phyloP scores from a whole-genome alignment of 2,888 invertebrate species.

The Eulithis testata region DNA sequence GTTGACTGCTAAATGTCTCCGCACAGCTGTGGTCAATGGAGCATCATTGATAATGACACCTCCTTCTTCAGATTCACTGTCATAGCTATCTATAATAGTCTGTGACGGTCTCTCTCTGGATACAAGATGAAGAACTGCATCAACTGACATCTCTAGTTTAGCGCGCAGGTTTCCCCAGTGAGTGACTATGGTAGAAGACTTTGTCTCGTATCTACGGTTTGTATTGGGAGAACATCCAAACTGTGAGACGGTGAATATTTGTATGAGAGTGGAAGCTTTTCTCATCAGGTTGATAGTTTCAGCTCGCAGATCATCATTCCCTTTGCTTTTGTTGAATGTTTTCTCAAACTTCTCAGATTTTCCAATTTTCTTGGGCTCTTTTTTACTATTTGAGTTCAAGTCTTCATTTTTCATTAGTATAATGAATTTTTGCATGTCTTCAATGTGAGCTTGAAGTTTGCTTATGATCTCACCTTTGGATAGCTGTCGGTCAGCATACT shows the following conservation, averaged over 20 bases:
- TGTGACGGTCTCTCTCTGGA: conserved; percentile 77
- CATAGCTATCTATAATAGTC: conserved; percentile 81
- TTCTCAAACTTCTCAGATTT: conserved; percentile 72
- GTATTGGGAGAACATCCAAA: conserved; percentile 92
- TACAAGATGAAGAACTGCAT: conserved; percentile 86
- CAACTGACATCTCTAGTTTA: conserved; percentile 94
- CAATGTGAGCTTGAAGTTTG: conserved; percentile 98
- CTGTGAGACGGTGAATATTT: conserved; percentile 96
- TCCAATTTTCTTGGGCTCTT: conserved; percentile 58
- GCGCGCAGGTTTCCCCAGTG: conserved; percentile 99
- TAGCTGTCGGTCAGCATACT: conserved; percentile 96
- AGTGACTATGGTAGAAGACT: conserved; percentile 92
- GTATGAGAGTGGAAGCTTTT: conserved; percentile 94
- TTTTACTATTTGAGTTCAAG: conserved; percentile 70
- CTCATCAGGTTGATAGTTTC: conserved; percentile 92
- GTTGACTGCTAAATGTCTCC: conserved; percentile 96
- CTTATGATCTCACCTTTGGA: conserved; percentile 98
- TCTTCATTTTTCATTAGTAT: conserved; percentile 95
- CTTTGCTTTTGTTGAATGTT: conserved; percentile 65
- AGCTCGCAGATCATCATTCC: conserved; percentile 74
- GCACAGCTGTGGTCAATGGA: conserved; percentile 93
- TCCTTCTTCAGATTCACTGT: conserved; percentile 86
- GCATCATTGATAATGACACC: conserved; percentile 87
- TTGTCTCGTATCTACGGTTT: conserved; percentile 91
- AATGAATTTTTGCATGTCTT: conserved; percentile 98